phyloP scores from a whole-genome alignment of 2,888 invertebrate genomes.

The Ceriagrion tenellum region DNA sequence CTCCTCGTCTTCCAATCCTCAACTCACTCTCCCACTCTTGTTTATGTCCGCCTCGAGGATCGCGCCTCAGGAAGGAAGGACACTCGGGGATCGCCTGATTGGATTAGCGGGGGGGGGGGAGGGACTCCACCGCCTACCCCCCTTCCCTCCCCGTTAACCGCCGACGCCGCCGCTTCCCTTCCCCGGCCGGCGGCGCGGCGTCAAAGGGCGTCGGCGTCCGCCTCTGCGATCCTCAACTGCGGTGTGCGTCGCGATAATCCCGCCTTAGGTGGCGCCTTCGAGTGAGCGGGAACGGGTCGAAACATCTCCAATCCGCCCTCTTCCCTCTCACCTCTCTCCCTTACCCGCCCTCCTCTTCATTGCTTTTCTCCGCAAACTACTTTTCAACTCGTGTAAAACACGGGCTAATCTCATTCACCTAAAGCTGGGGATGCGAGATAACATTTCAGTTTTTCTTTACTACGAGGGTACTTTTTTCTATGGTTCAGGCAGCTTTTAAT shows the following conservation, averaged over 20 bases:
- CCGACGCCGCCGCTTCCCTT: background rate
- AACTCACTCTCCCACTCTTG: too few relatives aligned
- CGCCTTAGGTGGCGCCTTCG: slow-evolving; percentile 38
- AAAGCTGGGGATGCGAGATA: too few relatives aligned
- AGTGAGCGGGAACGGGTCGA: background rate
- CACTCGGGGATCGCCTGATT: slow-evolving; percentile 49
- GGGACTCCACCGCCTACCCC: too few relatives aligned
- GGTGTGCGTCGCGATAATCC: slow-evolving; percentile 45
- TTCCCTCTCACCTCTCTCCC: background rate
- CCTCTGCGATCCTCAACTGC: slow-evolving; percentile 7
- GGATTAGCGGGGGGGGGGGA: slow-evolving; percentile 27
- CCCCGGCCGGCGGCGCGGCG: background rate
- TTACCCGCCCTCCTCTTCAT: background rate
- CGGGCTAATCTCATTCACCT: too few relatives aligned
- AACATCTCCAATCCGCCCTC: background rate
- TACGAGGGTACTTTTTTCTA: too few relatives aligned
- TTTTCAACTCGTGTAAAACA: background rate
- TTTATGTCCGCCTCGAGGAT: background rate
- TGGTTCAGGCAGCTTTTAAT: too few relatives aligned
- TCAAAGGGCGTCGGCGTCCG: slow-evolving; percentile 23
- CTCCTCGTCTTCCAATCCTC: background rate
- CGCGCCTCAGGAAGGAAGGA: background rate
- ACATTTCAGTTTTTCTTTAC: too few relatives aligned
- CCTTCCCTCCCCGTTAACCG: too few relatives aligned
- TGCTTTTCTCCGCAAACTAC: background rate